Base-by-base conservation (phyloP, 2,113 vertebrate genomes). In the Pelobates fuscus region DNA sequence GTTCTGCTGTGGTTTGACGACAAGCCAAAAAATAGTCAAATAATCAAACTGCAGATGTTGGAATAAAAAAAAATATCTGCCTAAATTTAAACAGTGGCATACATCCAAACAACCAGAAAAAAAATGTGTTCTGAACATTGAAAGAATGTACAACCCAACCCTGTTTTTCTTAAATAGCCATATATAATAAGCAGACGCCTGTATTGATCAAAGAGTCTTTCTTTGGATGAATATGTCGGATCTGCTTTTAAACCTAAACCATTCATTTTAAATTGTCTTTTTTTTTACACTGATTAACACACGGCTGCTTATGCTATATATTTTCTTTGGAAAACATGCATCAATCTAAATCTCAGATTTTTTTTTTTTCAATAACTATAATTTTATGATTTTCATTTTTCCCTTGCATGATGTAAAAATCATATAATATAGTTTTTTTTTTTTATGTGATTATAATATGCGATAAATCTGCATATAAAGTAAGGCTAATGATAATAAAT, bases 1-100 rank as follows among this genome's bases (percentile, higher is more conserved):
- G 81, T 84, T 90, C 86, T 85, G 82, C 87, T 80, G 86, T 84
- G 88, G 87, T 88, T 88, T 91, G 89, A 89, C 79, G 3, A 5
- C 73, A 82, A 85, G 89, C 90, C 90, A 91, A 78, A 83, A 84
- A 90, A 91, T 83, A 90, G 88, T 89, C 88, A 90, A 90, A 91
- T 86, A 90, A 92, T 89, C 90, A 89, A 88, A 88, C 84, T 89
- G 84, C 90, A 89, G 86, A 88, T 90, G 85, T 85, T 79, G 80
- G 83, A 73, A 87, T 80, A 88, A 84, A 84, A 84, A 84, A 84
- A 83, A 71, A 72, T 88, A 89, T 86, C 77, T 58, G 85, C 89
- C 90, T 85, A 80, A 81, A 88, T 87, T 86, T 88, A 89, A 89
- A 86, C 82, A 84, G 84, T 88, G 89, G 89, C 86, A 81, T 72